Evolutionary conservation across 2,888 invertebrate genomes (phyloP).

Genomic region (Keiferia lycopersicella): DNA sequence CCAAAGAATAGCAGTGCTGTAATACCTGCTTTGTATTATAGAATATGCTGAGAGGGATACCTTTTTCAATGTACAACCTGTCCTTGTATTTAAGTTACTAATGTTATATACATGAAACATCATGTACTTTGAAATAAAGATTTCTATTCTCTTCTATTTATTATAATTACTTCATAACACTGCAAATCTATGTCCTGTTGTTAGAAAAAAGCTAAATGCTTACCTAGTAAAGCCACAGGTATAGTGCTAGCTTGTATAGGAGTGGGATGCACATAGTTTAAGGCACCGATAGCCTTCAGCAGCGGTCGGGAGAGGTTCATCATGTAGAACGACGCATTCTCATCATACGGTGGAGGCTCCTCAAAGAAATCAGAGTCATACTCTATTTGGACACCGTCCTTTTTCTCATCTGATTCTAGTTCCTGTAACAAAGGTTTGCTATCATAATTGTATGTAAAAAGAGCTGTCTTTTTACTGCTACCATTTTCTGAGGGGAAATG

Average conservation of each 20-base stretch:
- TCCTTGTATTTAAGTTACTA: too few relatives aligned
- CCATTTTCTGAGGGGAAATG: too few relatives aligned
- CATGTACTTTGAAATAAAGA: too few relatives aligned
- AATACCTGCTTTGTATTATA: too few relatives aligned
- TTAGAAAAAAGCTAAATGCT: slow-evolving; percentile 25
- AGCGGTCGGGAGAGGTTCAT: slow-evolving; percentile 98
- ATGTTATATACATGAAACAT: too few relatives aligned
- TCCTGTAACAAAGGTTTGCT: slow-evolving; percentile 47
- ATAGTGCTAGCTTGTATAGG: slow-evolving; percentile 98
- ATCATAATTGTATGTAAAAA: background rate
- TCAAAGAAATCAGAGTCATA: slow-evolving; percentile 80
- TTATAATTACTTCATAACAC: too few relatives aligned
- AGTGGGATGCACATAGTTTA: slow-evolving; percentile 96
- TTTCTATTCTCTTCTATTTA: too few relatives aligned
- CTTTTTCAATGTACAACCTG: too few relatives aligned
- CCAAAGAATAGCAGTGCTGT: too few relatives aligned
- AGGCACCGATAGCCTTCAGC: slow-evolving; percentile 92
- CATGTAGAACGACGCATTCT: slow-evolving; percentile 90
- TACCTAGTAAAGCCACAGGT: slow-evolving; percentile 92
- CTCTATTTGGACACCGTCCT: slow-evolving; percentile 62
- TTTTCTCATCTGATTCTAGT: slow-evolving; percentile 68
- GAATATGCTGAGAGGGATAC: too few relatives aligned
- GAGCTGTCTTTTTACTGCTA: too few relatives aligned
- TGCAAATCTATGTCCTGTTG: too few relatives aligned
- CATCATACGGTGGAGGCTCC: slow-evolving; percentile 84